A percentile compares a stretch with the other conserved stretches of the same genome.
These are phyloP conservation scores for Ariopsis seemanni DNA, from an alignment of 2,113 vertebrate species.

Conservation along the genomic window DNA sequence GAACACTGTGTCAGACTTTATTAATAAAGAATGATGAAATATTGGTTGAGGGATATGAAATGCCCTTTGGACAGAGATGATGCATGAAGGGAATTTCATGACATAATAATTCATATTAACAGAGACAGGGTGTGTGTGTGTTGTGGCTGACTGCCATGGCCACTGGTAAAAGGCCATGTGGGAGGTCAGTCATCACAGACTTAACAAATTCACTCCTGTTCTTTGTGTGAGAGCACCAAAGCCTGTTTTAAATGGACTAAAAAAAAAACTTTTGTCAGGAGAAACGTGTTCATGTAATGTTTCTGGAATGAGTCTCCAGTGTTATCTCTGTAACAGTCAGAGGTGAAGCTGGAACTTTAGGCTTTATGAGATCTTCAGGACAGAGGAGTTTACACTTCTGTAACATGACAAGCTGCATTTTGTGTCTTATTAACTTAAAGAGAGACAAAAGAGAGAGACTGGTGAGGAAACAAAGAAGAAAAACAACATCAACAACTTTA, in stretches of 20 bases:
- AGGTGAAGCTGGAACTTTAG: too few species aligned
- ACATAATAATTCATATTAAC: neutral
- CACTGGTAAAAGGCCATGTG: conserved; percentile 22
- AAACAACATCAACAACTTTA: too few species aligned
- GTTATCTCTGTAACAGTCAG: neutral
- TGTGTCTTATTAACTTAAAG: too few species aligned
- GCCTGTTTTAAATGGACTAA: neutral
- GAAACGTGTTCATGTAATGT: neutral
- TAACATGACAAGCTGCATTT: too few species aligned
- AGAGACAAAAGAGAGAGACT: too few species aligned
- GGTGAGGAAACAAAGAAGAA: too few species aligned
- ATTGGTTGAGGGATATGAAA: neutral
- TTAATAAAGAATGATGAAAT: neutral
- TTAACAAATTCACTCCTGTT: neutral
- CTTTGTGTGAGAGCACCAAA: neutral
- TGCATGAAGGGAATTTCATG: neutral
- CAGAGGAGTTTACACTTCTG: neutral
- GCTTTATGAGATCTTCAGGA: neutral
- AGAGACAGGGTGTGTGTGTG: neutral
- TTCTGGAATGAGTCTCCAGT: neutral
- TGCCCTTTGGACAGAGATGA: neutral
- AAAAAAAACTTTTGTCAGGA: neutral
- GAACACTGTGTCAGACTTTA: neutral
- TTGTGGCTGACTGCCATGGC: neutral
- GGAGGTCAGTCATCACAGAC: conserved; percentile 25